A percentile compares a stretch with the other conserved stretches of the same genome.
Evolutionary conservation across 2,797 vertebrate genomes (phyloP).

Genomic region (Avahi laniger): DNA sequence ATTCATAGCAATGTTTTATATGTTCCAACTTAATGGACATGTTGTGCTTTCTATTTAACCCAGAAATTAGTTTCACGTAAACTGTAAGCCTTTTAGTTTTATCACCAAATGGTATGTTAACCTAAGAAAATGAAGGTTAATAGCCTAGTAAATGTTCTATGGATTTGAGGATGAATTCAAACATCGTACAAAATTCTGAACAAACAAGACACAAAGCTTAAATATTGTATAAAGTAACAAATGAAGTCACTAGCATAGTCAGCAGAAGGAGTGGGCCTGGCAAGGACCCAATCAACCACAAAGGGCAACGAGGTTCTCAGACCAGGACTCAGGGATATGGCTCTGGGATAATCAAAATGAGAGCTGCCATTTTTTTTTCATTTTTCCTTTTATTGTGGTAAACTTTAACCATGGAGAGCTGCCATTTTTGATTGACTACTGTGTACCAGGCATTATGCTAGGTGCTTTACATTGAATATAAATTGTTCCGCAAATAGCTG

Average conservation of each 20-base stretch:
- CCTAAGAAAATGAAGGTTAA: conserved; percentile 70
- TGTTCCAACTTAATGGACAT: conserved; percentile 65
- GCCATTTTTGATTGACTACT: neutral
- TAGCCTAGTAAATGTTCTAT: conserved; percentile 70
- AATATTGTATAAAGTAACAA: conserved; percentile 5
- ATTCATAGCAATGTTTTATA: conserved; percentile 72
- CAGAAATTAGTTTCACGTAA: conserved; percentile 38
- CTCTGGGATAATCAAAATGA: neutral
- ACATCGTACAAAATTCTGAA: conserved; percentile 58
- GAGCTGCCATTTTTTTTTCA: neutral
- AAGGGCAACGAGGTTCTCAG: neutral
- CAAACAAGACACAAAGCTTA: conserved; percentile 51
- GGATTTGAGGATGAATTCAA: conserved; percentile 71
- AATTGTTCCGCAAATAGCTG: neutral
- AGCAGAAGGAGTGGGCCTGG: neutral
- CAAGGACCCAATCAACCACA: neutral
- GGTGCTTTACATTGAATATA: neutral
- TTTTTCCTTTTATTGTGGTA: no score
- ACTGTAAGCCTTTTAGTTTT: conserved; percentile 38
- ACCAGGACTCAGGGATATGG: no score
- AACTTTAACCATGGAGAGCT: neutral
- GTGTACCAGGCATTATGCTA: neutral
- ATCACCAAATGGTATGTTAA: conserved; percentile 36
- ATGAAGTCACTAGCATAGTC: neutral
- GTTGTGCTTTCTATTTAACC: conserved; percentile 49